These are phyloP conservation scores for Pluvialis apricaria DNA, from an alignment of 2,113 vertebrate species.

Conservation along the genomic window DNA sequence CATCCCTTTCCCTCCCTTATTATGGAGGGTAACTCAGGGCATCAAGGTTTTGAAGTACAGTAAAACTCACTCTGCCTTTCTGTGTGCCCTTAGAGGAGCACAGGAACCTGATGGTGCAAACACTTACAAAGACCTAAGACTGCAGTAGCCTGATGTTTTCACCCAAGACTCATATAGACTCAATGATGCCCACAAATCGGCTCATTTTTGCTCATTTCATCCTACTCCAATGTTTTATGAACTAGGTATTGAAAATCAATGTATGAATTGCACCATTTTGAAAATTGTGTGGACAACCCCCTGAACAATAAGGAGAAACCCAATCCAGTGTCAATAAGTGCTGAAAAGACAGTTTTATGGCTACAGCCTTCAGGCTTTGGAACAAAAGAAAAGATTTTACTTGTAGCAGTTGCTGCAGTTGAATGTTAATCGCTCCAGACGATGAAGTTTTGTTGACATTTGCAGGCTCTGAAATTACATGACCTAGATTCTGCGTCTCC, in stretches of 20 bases:
- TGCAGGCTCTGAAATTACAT: not conserved
- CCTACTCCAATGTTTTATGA: not conserved
- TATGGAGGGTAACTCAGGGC: not conserved
- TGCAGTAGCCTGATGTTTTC: not conserved
- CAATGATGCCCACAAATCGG: not conserved
- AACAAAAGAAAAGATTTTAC: not conserved
- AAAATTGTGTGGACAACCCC: not conserved
- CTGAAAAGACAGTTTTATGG: slow-evolving; percentile 6
- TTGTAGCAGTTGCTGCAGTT: not conserved
- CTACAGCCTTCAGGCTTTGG: not conserved
- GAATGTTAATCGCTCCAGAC: not conserved
- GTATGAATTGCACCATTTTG: not conserved
- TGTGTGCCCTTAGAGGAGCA: not conserved
- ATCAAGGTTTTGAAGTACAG: not conserved
- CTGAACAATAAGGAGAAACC: not conserved
- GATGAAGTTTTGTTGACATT: slow-evolving; percentile 9
- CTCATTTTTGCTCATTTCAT: not conserved
- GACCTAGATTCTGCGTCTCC: not conserved
- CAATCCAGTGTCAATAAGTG: not conserved
- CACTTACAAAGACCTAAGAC: not conserved
- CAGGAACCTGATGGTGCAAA: not conserved
- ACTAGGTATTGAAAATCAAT: not conserved
- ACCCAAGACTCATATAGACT: not conserved
- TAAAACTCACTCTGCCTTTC: not conserved
- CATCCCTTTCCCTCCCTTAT: not conserved